phyloP scores from a whole-genome alignment of 2,888 invertebrate genomes.

The Fabriciana adippe region DNA sequence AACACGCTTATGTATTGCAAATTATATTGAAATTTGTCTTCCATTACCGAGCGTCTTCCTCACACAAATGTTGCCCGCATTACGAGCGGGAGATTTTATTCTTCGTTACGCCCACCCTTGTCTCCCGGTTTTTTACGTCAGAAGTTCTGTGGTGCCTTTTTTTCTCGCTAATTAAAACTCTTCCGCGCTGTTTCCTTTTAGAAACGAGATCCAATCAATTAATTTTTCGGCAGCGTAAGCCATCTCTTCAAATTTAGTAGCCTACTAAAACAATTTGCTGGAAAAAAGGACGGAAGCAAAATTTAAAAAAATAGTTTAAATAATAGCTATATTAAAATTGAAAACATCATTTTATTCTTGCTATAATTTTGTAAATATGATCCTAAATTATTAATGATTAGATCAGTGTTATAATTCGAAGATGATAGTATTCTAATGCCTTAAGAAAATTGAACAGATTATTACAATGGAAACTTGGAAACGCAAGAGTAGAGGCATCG shows the following conservation, averaged over 20 bases:
- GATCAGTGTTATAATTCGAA: conserved; percentile 4
- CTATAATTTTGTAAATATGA: conserved; percentile 3
- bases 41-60: conserved; percentile 82
- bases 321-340: not conserved
- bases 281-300: conserved; percentile 69
- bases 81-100: conserved; percentile 80
- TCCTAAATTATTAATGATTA: conserved; percentile 8
- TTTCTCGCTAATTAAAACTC: conserved; percentile 82
- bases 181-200: conserved; percentile 80
- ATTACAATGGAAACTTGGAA: conserved; percentile 25
- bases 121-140: conserved; percentile 79
- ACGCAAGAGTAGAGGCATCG: conserved; percentile 11
- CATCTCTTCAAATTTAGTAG: conserved; percentile 75
- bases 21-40: conserved; percentile 84
- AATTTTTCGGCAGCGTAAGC: conserved; percentile 79
- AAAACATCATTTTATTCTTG: not conserved
- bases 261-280: conserved; percentile 65
- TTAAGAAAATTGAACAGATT: conserved; percentile 26
- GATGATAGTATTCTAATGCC: conserved; percentile 22
- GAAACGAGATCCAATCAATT: conserved; percentile 82
- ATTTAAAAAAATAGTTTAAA: conserved; percentile 53
- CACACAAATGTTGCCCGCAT: conserved; percentile 83
- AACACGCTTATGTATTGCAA: conserved; percentile 84
- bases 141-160: conserved; percentile 77
- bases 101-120: conserved; percentile 77